phyloP scores from a whole-genome alignment of 2,888 invertebrate genomes.

The Helleia helle region DNA sequence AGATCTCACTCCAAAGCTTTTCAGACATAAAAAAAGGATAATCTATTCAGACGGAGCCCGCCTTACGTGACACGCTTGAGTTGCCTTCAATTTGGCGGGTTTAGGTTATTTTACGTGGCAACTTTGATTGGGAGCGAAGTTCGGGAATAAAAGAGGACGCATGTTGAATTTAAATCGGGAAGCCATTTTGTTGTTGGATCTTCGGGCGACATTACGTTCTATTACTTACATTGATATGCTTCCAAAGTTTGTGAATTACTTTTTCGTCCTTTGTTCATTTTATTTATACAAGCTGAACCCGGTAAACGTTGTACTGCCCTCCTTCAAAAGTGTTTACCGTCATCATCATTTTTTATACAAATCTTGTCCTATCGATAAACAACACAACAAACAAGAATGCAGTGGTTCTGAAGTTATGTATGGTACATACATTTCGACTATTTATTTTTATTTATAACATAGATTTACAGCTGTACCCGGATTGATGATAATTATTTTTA shows the following conservation, averaged over 20 bases:
- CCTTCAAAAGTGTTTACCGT: too few relatives aligned
- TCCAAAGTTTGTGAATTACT: neutral
- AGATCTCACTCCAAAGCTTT: constrained; percentile 10
- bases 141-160: constrained; percentile 32
- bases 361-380: too few relatives aligned
- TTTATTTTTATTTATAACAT: too few relatives aligned
- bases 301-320: too few relatives aligned
- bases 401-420: too few relatives aligned
- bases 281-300: too few relatives aligned
- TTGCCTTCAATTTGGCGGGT: constrained; percentile 29
- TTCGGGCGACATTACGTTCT: constrained; percentile 21
- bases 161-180: constrained; percentile 38
- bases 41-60: constrained; percentile 18
- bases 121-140: constrained; percentile 39
- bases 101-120: constrained; percentile 30
- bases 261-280: neutral
- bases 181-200: constrained; percentile 28
- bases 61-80: constrained; percentile 24
- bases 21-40: constrained; percentile 20
- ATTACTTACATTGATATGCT: neutral
- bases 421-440: too few relatives aligned
- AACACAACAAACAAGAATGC: too few relatives aligned
- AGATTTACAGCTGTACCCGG: too few relatives aligned
- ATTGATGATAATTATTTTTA: too few relatives aligned
- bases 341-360: too few relatives aligned